Evolutionary conservation across 2,888 invertebrate genomes (phyloP).

Genomic region (Schizaphis graminum): DNA sequence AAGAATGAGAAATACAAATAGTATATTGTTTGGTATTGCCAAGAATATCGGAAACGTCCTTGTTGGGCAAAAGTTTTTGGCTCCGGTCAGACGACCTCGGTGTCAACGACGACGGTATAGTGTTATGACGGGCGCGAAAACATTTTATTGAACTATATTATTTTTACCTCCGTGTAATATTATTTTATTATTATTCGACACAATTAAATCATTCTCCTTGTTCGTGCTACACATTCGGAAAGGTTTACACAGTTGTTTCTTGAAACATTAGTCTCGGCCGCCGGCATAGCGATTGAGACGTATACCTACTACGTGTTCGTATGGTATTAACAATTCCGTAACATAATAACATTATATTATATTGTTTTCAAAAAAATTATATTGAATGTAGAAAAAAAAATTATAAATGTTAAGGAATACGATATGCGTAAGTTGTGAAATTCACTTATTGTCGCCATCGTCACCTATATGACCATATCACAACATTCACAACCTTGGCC

Average conservation of each 20-base stretch:
- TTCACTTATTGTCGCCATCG: slow-evolving; percentile 13
- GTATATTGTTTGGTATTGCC: slow-evolving; percentile 4
- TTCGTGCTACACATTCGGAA: slow-evolving; percentile 31
- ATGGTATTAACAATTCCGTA: slow-evolving; percentile 6
- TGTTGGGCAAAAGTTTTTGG: slow-evolving; percentile 33
- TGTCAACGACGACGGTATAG: not conserved
- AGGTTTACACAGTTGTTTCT: slow-evolving; percentile 37
- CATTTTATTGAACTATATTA: slow-evolving; percentile 14
- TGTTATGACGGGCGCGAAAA: not conserved
- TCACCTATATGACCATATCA: not conserved
- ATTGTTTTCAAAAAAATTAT: slow-evolving; percentile 14
- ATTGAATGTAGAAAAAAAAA: slow-evolving; percentile 4
- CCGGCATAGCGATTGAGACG: slow-evolving; percentile 41
- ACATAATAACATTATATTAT: slow-evolving; percentile 30
- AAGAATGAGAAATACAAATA: not conserved
- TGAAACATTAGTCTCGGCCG: slow-evolving; percentile 54
- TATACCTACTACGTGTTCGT: not conserved
- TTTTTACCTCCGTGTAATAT: slow-evolving; percentile 42
- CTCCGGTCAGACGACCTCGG: slow-evolving; percentile 48
- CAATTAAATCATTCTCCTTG: slow-evolving; percentile 45
- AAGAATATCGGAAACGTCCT: slow-evolving; percentile 30
- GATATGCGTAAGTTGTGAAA: slow-evolving; percentile 4
- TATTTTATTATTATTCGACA: slow-evolving; percentile 38
- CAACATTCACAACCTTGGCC: slow-evolving; percentile 20
- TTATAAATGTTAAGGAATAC: not conserved